Percentiles rank a stretch among this genome's conserved stretches.
phyloP scores from a whole-genome alignment of 2,113 vertebrate species.

The Labeo rohita region DNA sequence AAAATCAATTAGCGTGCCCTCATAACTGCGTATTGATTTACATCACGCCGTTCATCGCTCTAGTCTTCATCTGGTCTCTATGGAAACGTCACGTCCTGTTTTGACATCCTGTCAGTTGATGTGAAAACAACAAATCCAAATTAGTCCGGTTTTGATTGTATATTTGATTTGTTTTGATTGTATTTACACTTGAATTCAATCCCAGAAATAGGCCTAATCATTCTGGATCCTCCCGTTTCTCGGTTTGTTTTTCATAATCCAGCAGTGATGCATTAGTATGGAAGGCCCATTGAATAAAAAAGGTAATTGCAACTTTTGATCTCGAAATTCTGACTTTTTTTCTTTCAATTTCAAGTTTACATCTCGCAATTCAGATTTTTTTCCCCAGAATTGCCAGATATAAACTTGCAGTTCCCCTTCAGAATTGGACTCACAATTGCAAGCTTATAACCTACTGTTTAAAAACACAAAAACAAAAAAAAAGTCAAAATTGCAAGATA shows the following conservation, averaged over 20 bases:
- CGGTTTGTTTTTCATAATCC: background rate
- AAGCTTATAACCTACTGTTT: too few relatives aligned
- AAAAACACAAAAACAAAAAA: too few relatives aligned
- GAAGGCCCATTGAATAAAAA: background rate
- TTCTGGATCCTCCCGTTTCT: background rate
- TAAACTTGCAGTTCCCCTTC: too few relatives aligned
- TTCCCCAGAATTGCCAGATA: too few relatives aligned
- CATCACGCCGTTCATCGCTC: background rate
- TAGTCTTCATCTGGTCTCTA: background rate
- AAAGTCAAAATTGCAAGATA: too few relatives aligned
- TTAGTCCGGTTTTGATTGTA: background rate
- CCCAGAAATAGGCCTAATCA: background rate
- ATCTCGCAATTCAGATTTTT: too few relatives aligned
- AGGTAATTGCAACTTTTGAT: background rate
- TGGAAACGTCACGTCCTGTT: background rate
- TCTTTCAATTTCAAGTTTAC: too few relatives aligned
- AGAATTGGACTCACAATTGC: too few relatives aligned
- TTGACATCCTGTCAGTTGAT: constrained; percentile 21
- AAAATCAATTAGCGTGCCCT: constrained; percentile 55
- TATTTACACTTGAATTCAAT: background rate
- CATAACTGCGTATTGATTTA: constrained; percentile 18
- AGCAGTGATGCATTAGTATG: background rate
- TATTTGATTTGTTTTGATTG: background rate
- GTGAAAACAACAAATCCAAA: background rate
- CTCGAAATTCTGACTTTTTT: background rate